Base-by-base conservation (phyloP, 2,113 vertebrate genomes). In the Leptocoma aspasia region DNA sequence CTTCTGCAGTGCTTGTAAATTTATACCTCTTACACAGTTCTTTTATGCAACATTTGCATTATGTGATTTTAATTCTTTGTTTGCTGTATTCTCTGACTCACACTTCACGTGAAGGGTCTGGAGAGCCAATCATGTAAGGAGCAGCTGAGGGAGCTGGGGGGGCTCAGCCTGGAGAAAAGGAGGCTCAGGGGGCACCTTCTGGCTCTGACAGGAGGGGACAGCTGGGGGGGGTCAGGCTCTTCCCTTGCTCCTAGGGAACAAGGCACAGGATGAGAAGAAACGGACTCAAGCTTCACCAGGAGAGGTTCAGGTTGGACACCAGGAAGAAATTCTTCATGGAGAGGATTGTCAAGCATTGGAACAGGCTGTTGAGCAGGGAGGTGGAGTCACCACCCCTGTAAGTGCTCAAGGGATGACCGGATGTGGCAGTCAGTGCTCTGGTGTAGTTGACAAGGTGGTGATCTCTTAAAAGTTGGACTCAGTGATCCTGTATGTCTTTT, bases 151-250 rank as follows among this genome's bases (percentile, higher is more conserved):
- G 47, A 61, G 20, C 45, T 60, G 31, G 24, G 10, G 26, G 9
- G 20, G 45, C 24, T 68, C 28, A 75, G 33, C 33, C 53, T 21
- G 28, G 24, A 82, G 53, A 15, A 68, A 60, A 82, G 39, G 53
- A 75, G 45, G n/a, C 11, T 75, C 39, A n/a, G 28, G 70, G 1
- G 69, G 17, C 1, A 26, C 39, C 16, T 60, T 45, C 2, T 68
- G 33, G 30, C 24, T 75, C 78, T 82, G 53, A 39, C 24, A 82
- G 47, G 78, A 82, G 20, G 33, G 11, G 2, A 1, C 7, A 66
- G 39, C 15, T 13, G 1, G 44, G n/a, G 2, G 12, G 44, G 1
- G 2, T 66, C 1, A 0, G 28, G 19, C 19, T 68, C 45, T 41
- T 41, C 27, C 37, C 13, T 41, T 53, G 1, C 24, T 60, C 13